These are phyloP conservation scores for Sebastes hopkinsi DNA, from an alignment of 2,797 vertebrate species.

Conservation along the genomic window DNA sequence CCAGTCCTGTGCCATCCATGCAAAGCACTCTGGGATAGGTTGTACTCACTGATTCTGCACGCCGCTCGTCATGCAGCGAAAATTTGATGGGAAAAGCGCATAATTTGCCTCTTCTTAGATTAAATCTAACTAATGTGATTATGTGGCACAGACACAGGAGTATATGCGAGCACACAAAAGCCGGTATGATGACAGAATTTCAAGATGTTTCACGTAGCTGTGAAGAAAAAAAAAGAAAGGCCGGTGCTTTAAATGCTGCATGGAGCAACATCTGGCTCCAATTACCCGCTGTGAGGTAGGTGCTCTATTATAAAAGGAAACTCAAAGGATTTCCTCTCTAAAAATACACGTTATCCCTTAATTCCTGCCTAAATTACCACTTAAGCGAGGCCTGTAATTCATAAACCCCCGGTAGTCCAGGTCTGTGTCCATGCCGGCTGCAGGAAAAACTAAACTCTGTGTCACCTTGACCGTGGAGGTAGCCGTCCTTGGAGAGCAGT, in stretches of 20 bases:
- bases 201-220: slow-evolving; percentile 70
- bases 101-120: slow-evolving; percentile 77
- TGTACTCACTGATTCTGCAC: slow-evolving; percentile 58
- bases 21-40: slow-evolving; percentile 71
- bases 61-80: slow-evolving; percentile 66
- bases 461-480: slow-evolving; percentile 74
- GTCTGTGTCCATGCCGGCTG: slow-evolving; percentile 45
- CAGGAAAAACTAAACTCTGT: slow-evolving; percentile 59
- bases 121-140: slow-evolving; percentile 80
- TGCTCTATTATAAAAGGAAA: slow-evolving; percentile 81
- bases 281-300: slow-evolving; percentile 81
- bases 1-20: slow-evolving; percentile 66
- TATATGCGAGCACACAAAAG: slow-evolving; percentile 62
- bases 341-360: slow-evolving; percentile 81
- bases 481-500: slow-evolving; percentile 45
- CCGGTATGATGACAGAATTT: slow-evolving; percentile 77
- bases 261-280: slow-evolving; percentile 82
- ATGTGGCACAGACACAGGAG: slow-evolving; percentile 69
- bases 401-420: slow-evolving; percentile 69
- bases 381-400: slow-evolving; percentile 81
- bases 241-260: slow-evolving; percentile 61
- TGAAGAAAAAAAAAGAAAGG: slow-evolving; percentile 24
- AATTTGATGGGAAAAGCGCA: slow-evolving; percentile 77
- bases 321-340: slow-evolving; percentile 81
- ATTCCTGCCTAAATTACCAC: slow-evolving; percentile 83